Evolutionary conservation across 2,888 invertebrate species (phyloP).

Genomic region (Macaria notata): DNA sequence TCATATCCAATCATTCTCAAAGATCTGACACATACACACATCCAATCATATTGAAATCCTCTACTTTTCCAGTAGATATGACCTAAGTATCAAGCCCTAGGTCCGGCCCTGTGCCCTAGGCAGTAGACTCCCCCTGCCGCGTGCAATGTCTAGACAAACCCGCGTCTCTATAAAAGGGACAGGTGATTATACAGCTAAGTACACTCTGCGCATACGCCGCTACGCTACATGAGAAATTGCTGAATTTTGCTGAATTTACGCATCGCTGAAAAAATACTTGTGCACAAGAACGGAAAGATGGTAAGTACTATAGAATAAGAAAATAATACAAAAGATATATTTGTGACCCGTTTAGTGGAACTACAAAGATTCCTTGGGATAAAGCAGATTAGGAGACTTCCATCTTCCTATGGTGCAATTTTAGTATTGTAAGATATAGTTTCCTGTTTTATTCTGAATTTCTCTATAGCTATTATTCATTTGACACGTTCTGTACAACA

Average conservation of each 20-base stretch:
- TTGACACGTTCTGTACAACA: too few species aligned
- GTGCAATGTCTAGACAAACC: slow-evolving; percentile 76
- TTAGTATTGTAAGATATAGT: too few species aligned
- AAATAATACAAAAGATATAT: too few species aligned
- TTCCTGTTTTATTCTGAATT: too few species aligned
- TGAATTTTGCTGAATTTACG: slow-evolving; percentile 30
- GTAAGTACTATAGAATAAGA: slow-evolving; percentile 29
- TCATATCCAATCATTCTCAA: too few species aligned
- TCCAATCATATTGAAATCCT: too few species aligned
- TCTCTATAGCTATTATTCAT: too few species aligned
- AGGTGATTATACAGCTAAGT: slow-evolving; percentile 74
- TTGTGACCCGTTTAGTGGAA: too few species aligned
- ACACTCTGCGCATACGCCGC: slow-evolving; percentile 70
- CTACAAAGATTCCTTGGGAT: too few species aligned
- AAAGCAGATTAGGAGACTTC: too few species aligned
- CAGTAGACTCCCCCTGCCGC: slow-evolving; percentile 69
- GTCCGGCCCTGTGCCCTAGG: slow-evolving; percentile 64
- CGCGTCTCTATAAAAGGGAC: slow-evolving; percentile 80
- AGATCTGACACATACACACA: too few species aligned
- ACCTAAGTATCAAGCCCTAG: slow-evolving; percentile 26
- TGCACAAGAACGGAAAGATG: slow-evolving; percentile 31
- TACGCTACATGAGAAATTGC: slow-evolving; percentile 64
- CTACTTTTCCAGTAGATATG: background rate
- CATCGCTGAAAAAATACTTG: slow-evolving; percentile 28
- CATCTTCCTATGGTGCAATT: too few species aligned